phyloP scores from a whole-genome alignment of 2,113 vertebrate genomes.

The Cettia cetti region DNA sequence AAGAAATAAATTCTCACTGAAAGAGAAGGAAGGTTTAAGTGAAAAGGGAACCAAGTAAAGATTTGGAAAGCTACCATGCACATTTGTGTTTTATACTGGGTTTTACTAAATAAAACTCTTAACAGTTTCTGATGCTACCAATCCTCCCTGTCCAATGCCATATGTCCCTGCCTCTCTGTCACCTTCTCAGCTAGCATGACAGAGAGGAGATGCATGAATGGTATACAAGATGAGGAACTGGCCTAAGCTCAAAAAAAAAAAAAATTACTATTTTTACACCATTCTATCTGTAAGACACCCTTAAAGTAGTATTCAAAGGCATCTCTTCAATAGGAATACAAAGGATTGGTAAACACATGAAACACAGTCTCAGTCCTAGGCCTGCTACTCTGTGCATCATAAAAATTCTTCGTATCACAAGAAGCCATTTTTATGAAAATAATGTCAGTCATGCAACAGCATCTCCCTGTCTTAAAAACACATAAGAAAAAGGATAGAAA shows the following conservation, averaged over 20 bases:
- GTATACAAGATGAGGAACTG: background rate
- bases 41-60: background rate
- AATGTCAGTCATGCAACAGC: background rate
- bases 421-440: background rate
- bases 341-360: background rate
- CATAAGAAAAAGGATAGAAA: background rate
- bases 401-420: background rate
- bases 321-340: background rate
- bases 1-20: background rate
- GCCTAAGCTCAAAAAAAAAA: background rate
- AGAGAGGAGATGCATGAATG: fast-evolving
- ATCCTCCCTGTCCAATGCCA: background rate
- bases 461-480: background rate
- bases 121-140: background rate
- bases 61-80: background rate
- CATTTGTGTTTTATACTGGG: background rate
- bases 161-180: background rate
- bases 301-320: background rate
- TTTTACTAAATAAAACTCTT: background rate
- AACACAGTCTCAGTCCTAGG: background rate
- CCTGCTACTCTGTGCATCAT: background rate
- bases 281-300: background rate
- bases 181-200: background rate
- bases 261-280: background rate
- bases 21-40: background rate